Conservation (phyloP, 2,113 vertebrate genomes). For the Heteronetta atricapilla region DNA sequence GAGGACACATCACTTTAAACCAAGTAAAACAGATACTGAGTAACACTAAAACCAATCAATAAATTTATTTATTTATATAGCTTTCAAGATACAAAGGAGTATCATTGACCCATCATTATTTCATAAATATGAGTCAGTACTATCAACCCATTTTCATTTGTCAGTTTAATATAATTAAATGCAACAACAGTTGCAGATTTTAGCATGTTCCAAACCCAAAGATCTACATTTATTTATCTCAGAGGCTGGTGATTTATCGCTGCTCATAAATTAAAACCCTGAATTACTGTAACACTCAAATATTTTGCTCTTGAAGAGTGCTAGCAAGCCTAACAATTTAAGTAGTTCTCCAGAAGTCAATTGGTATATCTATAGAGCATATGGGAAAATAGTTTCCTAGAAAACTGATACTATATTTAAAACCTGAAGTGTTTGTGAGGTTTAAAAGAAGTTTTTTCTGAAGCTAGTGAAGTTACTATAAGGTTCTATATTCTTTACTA, state of each 20-base stretch:
- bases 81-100: not conserved
- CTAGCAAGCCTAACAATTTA: not conserved
- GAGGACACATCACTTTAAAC: not conserved
- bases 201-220: not conserved
- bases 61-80: not conserved
- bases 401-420: conserved; percentile 25
- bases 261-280: not conserved
- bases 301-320: conserved; percentile 3
- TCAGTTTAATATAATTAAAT: not conserved
- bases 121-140: not conserved
- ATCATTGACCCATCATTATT: not conserved
- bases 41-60: not conserved
- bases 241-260: not conserved
- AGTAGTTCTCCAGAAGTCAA: conserved; percentile 12
- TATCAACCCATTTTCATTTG: not conserved
- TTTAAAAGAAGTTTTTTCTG: not conserved
- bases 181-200: not conserved
- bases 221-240: not conserved
- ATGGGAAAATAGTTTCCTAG: not conserved
- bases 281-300: not conserved
- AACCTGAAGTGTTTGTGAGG: conserved; percentile 1
- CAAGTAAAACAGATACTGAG: not conserved
- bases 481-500: not conserved
- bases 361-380: not conserved
- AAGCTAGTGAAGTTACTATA: not conserved